These are phyloP conservation scores for Dusona sp. DNA, from an alignment of 2,888 invertebrate genomes.

Conservation along the genomic window DNA sequence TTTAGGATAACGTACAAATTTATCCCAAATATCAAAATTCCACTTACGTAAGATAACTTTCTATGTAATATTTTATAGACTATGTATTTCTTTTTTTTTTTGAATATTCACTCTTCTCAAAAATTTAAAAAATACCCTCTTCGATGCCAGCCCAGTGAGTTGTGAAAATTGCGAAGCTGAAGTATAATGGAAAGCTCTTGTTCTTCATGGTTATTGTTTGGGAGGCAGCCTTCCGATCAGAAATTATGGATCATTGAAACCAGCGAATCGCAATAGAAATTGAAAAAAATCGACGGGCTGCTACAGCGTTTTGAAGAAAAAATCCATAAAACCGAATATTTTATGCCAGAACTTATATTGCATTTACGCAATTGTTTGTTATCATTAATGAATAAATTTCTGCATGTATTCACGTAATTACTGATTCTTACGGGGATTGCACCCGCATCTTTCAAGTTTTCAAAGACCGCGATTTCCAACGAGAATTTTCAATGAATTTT, in stretches of 20 bases:
- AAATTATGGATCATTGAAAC: neutral
- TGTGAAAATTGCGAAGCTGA: neutral
- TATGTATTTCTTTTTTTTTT: neutral
- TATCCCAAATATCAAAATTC: neutral
- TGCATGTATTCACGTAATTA: neutral
- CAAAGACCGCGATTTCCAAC: neutral
- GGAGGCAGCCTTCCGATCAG: neutral
- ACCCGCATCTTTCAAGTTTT: neutral
- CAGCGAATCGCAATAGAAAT: neutral
- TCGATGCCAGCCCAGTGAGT: neutral
- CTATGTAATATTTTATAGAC: neutral
- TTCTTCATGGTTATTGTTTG: conserved; percentile 4
- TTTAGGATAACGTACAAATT: neutral
- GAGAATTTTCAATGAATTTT: neutral
- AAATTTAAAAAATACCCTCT: neutral
- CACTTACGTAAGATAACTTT: neutral
- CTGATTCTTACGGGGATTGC: neutral
- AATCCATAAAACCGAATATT: neutral
- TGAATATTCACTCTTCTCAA: neutral
- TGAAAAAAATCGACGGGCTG: neutral
- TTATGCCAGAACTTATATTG: neutral
- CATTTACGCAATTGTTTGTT: neutral
- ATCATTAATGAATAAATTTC: neutral
- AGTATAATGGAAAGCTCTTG: neutral
- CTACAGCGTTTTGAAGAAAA: neutral